Percentiles rank a stretch among this genome's conserved stretches.
phyloP scores from a whole-genome alignment of 2,888 invertebrate genomes.

The Drosophila neoperkinsi region DNA sequence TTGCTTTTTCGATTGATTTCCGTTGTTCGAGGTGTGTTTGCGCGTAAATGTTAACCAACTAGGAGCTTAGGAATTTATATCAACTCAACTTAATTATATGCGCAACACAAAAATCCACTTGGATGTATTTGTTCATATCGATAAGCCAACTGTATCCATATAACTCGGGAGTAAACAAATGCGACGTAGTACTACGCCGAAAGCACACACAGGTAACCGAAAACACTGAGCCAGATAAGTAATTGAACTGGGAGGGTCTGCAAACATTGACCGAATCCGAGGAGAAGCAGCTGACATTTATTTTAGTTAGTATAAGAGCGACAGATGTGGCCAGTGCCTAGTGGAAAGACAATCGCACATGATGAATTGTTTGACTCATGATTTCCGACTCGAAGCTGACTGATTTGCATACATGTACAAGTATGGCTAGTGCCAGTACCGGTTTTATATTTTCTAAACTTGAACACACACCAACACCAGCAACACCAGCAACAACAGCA shows the following conservation, averaged over 20 bases:
- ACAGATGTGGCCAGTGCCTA: constrained; percentile 28
- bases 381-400: constrained; percentile 69
- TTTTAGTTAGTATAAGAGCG: constrained; percentile 16
- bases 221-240: constrained; percentile 9
- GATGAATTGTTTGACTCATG: constrained; percentile 79
- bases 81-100: constrained; percentile 41
- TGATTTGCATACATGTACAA: constrained; percentile 78
- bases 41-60: constrained; percentile 21
- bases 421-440: constrained; percentile 75
- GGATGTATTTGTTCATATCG: constrained; percentile 25
- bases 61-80: constrained; percentile 8
- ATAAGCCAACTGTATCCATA: constrained; percentile 23
- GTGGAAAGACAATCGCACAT: constrained; percentile 21
- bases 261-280: constrained; percentile 17
- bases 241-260: not conserved
- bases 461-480: constrained; percentile 50
- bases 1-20: constrained; percentile 14
- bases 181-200: not conserved
- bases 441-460: constrained; percentile 76
- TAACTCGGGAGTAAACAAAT: constrained; percentile 34
- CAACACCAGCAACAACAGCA: constrained; percentile 9
- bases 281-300: constrained; percentile 1
- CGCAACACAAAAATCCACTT: constrained; percentile 55
- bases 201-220: not conserved
- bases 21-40: constrained; percentile 19